Evolutionary conservation across 2,888 invertebrate species (phyloP), one percentile per base, ranked within the genome.

Genomic region (Lasioglossum figueresi): DNA sequence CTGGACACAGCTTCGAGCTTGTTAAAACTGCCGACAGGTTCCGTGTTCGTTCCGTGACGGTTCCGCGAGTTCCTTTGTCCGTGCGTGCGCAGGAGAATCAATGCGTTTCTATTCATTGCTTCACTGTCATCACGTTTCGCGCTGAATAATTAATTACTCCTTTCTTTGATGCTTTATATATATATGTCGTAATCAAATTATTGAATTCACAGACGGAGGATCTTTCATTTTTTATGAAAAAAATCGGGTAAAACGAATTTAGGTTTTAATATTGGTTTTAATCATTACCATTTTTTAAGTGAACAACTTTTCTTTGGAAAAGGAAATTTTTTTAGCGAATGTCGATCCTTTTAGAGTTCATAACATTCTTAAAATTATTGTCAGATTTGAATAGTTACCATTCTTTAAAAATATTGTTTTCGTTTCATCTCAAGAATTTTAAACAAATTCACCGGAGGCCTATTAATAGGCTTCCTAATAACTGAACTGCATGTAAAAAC

Each of bases 1-100:
- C 48, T 74, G 76, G 68, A 73, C 79, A 81, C 71, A 73, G 63
- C 72, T 80, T 63, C 63, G 37, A 68, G 23, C 68, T 37, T 37
- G 68, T 68, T 68, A 23, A 68, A 37, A 68, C 37, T 23, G 68
- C 37, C 23, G 37, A 34, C 68, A 68, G 68, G 63, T 19, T 63
- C 8, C 63, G 19, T 31, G 16, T 59, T 16, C 16, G 31, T 63
- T 31, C 31, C 31, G 31, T 8, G 63, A 16, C 16, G 19, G 63
- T 63, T 63, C 19, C 19, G 8, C 2, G 63, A 2, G 34, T 31
- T 31, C 63, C 63, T 63, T 63, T 63, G 31, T 63, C n/a, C 12
- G n/a, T n/a, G n/a, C 56, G 56, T n/a, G n/a, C 56, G 56, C 8
- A 10, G 12, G 56, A 2, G 23, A 56, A 12, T n/a, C 56, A n/a